These are phyloP conservation scores for Catocala fraxini DNA, from an alignment of 2,888 invertebrate species.

Conservation along the genomic window DNA sequence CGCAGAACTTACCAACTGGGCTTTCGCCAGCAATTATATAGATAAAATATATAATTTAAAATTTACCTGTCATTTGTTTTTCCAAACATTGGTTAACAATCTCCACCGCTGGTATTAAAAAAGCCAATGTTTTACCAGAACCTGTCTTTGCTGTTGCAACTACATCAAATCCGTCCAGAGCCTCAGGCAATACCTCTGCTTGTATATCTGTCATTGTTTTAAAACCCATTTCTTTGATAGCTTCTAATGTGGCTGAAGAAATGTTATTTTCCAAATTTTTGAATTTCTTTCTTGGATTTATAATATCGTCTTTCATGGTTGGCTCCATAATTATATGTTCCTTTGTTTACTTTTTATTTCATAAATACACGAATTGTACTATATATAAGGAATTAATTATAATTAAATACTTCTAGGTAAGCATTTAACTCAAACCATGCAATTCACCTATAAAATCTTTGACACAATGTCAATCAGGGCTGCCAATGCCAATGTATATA, in stretches of 20 bases:
- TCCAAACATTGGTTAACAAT: conserved; percentile 89
- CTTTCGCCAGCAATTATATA: no score
- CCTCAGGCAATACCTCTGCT: conserved; percentile 93
- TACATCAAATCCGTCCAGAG: conserved; percentile 96
- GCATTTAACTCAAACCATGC: no score
- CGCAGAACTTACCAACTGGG: no score
- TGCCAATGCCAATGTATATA: no score
- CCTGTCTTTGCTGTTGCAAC: conserved; percentile 99
- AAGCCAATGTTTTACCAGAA: conserved; percentile 98
- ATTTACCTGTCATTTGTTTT: conserved; percentile 54
- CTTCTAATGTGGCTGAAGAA: conserved; percentile 91
- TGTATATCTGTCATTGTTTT: conserved; percentile 97
- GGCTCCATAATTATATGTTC: not conserved
- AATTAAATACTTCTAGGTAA: no score
- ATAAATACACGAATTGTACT: no score
- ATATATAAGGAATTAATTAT: no score
- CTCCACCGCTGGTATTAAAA: conserved; percentile 97
- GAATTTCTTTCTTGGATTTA: conserved; percentile 73
- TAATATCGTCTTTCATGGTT: conserved; percentile 56
- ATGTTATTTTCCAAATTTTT: conserved; percentile 88
- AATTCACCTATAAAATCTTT: no score
- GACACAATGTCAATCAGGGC: no score
- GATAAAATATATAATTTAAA: not conserved
- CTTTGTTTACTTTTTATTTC: not conserved
- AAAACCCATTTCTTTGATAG: conserved; percentile 95